Base-by-base conservation (phyloP, 64 coral and sea anemone species). In the Astreopora myriophthalma region DNA sequence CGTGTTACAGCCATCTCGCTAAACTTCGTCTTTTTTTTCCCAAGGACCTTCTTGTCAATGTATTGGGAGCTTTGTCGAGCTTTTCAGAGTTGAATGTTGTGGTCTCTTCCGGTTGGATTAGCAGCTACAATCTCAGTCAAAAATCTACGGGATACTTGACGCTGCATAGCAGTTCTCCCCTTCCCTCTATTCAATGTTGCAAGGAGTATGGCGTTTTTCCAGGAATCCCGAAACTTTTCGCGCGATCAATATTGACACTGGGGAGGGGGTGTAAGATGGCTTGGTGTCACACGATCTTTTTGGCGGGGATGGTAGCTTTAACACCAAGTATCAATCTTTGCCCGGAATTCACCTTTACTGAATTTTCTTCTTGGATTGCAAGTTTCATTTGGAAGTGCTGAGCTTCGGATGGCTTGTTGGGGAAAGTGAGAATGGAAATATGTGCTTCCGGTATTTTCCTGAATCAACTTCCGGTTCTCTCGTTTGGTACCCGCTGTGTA, bases 401-500 rank as follows among this genome's bases (percentile, higher is more conserved):
- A 24, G 20, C 65, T 38, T 80, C 24, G 32, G 33, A 35, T 33
- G n/a, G 2, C 29, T 38, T 36, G n/a, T 20, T 37, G 31, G 61
- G 16, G 8, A 14, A 3, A 8, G 24, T 30, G 20, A 32, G 34
- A 29, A 20, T 38, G 9, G 32, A 55, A 55, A 83, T 20, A 33
- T 30, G 32, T 6, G 34, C 57, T 65, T 83, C 79, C 79, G 79
- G 79, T 64, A 0, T 49, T 28, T 27, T 25, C n/a, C 28, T 52
- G 12, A 24, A 36, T 6, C 20, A 13, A 83, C 79, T 64, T 83
- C 79, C 79, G 79, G 79, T 83, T 6, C 20, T 63, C 63, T 38
- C 60, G 52, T 83, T 80, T 83, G 79, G 79, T 83, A 83, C 79
- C 79, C 79, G 79, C 79, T 83, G 32, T 64, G 2, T 37, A 7